Percentiles rank a stretch among this genome's conserved stretches.
Conservation (phyloP, 1,140 invertebrate species). For the Drusus annulatus region DNA sequence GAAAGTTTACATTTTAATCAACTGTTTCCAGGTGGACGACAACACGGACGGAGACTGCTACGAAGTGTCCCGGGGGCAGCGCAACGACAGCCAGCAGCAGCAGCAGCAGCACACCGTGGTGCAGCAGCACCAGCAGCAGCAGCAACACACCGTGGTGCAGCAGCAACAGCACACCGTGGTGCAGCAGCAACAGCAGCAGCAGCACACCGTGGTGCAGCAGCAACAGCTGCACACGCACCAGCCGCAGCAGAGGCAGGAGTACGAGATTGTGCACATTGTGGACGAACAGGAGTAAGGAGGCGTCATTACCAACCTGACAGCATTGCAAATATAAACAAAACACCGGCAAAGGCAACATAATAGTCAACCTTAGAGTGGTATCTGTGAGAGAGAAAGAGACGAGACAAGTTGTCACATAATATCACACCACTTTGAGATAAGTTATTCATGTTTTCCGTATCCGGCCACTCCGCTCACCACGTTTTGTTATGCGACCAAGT, state of each 20-base stretch:
- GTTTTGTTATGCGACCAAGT: too few relatives aligned
- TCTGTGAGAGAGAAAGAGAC: too few relatives aligned
- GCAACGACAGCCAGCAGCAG: not conserved
- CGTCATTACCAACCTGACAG: too few relatives aligned
- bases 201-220: not conserved
- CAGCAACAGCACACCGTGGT: conserved; percentile 30
- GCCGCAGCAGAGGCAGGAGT: conserved; percentile 51
- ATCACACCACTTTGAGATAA: too few relatives aligned
- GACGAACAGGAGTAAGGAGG: conserved; percentile 46
- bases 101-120: conserved; percentile 34
- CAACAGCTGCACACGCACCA: not conserved
- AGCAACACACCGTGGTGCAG: conserved; percentile 27
- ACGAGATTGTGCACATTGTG: conserved; percentile 57
- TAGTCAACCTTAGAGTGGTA: too few relatives aligned
- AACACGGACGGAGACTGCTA: conserved; percentile 45
- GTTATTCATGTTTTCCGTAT: too few relatives aligned
- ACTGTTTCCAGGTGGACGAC: conserved; percentile 54
- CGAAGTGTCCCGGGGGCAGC: conserved; percentile 33
- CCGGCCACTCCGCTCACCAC: too few relatives aligned
- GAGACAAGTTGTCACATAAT: too few relatives aligned
- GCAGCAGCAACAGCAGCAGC: conserved; percentile 49
- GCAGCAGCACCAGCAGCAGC: conserved; percentile 43
- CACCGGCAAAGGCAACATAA: too few relatives aligned
- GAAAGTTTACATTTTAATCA: too few relatives aligned
- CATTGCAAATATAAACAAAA: too few relatives aligned